phyloP scores from a whole-genome alignment of 2,888 invertebrate genomes.

The Drosophila diplacantha region DNA sequence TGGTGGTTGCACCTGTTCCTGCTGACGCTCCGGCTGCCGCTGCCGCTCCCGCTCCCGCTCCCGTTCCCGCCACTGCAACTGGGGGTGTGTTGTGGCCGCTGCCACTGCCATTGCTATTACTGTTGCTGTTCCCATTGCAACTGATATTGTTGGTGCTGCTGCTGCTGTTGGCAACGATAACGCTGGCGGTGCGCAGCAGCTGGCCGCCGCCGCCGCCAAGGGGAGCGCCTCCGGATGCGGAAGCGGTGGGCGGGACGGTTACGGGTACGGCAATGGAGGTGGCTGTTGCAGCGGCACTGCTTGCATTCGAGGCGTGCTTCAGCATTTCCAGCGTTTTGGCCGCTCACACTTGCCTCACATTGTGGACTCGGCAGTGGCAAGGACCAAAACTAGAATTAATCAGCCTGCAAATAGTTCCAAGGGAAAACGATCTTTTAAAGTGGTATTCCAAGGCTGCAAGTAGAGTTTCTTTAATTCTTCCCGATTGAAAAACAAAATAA shows the following conservation, averaged over 20 bases:
- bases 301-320: conserved; percentile 73
- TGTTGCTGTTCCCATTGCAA: conserved; percentile 18
- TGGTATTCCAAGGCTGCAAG: neutral
- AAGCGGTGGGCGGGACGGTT: conserved; percentile 10
- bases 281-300: conserved; percentile 39
- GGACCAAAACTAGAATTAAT: conserved; percentile 2
- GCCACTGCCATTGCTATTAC: conserved; percentile 40
- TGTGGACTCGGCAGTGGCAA: conserved; percentile 7
- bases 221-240: conserved; percentile 13
- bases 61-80: conserved; percentile 13
- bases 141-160: conserved; percentile 16
- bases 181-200: conserved; percentile 58
- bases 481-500: neutral
- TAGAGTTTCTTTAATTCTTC: neutral
- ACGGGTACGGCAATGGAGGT: conserved; percentile 15
- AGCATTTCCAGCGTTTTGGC: conserved; percentile 64
- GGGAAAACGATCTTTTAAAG: neutral
- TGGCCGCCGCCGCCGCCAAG: conserved; percentile 35
- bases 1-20: conserved; percentile 19
- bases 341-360: conserved; percentile 22
- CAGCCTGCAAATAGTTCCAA: neutral
- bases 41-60: conserved; percentile 10
- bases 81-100: conserved; percentile 42
- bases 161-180: conserved; percentile 14
- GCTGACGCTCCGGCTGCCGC: conserved; percentile 36